Conservation (phyloP, 2,888 invertebrate species). For the Litoditis marina region DNA sequence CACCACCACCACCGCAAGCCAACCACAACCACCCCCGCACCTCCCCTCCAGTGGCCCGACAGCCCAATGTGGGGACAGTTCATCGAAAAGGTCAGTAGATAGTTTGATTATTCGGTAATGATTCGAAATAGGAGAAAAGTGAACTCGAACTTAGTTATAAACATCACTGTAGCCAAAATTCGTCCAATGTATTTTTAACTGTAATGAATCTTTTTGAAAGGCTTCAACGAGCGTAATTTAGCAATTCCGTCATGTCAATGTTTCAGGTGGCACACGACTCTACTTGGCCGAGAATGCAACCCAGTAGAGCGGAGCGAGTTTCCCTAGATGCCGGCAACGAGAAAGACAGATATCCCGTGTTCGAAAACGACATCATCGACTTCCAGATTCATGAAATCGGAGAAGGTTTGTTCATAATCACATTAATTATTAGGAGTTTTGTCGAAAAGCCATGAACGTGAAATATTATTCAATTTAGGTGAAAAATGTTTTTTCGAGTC, state of each 20-base stretch:
- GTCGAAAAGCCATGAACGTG: not conserved
- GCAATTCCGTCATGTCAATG: no score
- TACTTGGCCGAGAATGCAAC: constrained; percentile 20
- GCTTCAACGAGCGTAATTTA: no score
- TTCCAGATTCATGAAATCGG: constrained; percentile 49
- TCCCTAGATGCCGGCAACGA: constrained; percentile 26
- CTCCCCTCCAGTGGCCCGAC: constrained; percentile 7
- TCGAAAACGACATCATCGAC: constrained; percentile 20
- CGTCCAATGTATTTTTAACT: no score
- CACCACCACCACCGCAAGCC: constrained; percentile 29
- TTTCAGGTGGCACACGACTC: constrained; percentile 17
- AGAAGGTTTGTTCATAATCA: constrained; percentile 28
- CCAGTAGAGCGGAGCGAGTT: constrained; percentile 29
- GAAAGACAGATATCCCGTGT: constrained; percentile 27
- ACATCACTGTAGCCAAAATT: no score
- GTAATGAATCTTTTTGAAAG: no score
- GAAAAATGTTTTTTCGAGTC: no score
- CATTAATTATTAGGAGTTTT: not conserved
- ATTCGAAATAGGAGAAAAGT: no score
- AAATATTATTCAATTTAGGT: not conserved
- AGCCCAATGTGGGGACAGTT: constrained; percentile 35
- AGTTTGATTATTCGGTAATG: no score
- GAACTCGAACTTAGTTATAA: no score
- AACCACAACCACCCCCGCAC: constrained; percentile 16
- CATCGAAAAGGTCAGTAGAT: constrained; percentile 36